Evolutionary conservation across 2,888 invertebrate species (phyloP), one percentile per base, ranked within the genome.

Genomic region (Gortyna flavago): DNA sequence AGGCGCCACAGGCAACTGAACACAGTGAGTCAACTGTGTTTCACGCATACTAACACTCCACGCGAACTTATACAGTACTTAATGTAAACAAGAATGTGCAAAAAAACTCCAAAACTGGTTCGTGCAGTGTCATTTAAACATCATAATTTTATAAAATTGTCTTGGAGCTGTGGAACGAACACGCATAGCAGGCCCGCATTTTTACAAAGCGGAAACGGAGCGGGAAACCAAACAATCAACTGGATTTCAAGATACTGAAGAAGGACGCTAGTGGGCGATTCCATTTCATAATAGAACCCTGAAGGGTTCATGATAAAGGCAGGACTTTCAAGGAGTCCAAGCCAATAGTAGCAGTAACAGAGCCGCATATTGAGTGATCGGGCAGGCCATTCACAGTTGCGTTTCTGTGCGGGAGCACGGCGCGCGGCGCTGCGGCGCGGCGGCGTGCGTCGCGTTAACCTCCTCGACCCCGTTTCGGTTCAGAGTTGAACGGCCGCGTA

Each of bases 391-490:
- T 86, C 72, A 75, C 77, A 85, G 84, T 85, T 75, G 83, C 80
- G 79, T 83, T 82, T 77, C 81, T 85, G 87, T 72, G 77, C 66
- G 85, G 51, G 74, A 69, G 74, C 67, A 64, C 69, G 51, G 88
- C 84, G 62, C 71, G 88, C 84, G 64, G 79, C 38, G 88, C n/a
- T n/a, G n/a, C n/a, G n/a, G n/a, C n/a, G 62, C 72, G 59, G 88
- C 84, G 64, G 79, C 38, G 88, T 84, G 87, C 81, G 85, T 77
- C 85, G 89, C 90, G 88, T 87, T 90, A 90, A 92, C 91, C 93
- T 92, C 89, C 92, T 92, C 95, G 96, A 95, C 96, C 96, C 93
- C 95, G 93, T 92, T 95, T 94, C 94, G 91, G 95, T 94, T 94
- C 94, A 94, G 94, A 94, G 96, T 95, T 96, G 94, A 95, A 95